These are phyloP conservation scores for Metopia argyrocephala DNA, from an alignment of 2,888 invertebrate genomes.

Conservation along the genomic window DNA sequence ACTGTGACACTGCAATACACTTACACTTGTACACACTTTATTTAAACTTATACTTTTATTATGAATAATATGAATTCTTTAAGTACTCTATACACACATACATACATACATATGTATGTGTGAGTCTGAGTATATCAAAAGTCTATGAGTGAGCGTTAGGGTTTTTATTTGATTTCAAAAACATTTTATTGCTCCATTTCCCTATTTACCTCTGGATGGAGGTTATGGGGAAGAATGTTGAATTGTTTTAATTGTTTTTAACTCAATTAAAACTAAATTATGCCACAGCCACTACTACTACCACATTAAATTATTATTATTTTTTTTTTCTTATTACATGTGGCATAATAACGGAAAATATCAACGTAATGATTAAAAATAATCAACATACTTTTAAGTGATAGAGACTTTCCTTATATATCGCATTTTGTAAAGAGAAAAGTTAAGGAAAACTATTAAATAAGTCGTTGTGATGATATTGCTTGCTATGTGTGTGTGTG, in stretches of 20 bases:
- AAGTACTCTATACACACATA: neutral
- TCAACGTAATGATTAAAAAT: slow-evolving; percentile 8
- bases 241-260: slow-evolving; percentile 6
- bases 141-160: neutral
- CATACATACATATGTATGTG: neutral
- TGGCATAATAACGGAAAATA: neutral
- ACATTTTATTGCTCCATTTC: neutral
- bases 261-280: slow-evolving; percentile 26
- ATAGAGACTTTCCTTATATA: neutral
- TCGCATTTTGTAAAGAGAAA: neutral
- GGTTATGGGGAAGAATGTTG: neutral
- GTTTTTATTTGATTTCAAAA: slow-evolving; percentile 18
- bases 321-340: neutral
- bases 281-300: neutral
- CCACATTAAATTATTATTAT: neutral
- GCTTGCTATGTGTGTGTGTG: too few species aligned
- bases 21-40: neutral
- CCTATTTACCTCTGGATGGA: neutral
- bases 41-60: too few species aligned
- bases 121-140: neutral
- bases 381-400: slow-evolving; percentile 10
- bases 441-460: neutral
- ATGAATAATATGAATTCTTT: too few species aligned
- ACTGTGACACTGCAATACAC: neutral
- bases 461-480: too few species aligned